These are phyloP conservation scores for Hydraecia micacea DNA, from an alignment of 2,888 invertebrate species.

Conservation along the genomic window DNA sequence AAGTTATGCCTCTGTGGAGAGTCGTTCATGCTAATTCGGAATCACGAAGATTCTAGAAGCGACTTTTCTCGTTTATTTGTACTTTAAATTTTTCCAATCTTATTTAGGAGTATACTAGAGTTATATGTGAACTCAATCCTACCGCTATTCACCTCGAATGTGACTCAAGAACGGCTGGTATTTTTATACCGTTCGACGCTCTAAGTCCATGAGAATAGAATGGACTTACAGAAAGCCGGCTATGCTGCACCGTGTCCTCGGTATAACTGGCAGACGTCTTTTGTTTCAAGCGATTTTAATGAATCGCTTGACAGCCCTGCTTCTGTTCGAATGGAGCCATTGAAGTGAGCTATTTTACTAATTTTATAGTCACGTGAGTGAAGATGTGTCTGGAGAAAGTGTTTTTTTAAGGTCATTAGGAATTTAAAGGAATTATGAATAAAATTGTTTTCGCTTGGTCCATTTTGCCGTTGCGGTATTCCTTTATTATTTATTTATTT, in stretches of 20 bases:
- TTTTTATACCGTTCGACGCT: constrained; percentile 16
- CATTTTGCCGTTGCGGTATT: not conserved
- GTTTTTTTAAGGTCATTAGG: not conserved
- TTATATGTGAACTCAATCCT: no score
- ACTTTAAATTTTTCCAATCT: not conserved
- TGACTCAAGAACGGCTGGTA: constrained; percentile 1
- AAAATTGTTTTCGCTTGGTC: not conserved
- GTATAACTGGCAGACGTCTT: not conserved
- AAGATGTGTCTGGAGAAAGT: not conserved
- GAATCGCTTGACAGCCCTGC: not conserved
- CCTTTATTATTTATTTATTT: no score
- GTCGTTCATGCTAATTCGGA: not conserved
- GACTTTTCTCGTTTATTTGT: not conserved
- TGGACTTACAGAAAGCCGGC: not conserved
- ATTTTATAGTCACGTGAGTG: not conserved
- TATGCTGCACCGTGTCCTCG: not conserved
- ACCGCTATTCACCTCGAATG: not conserved
- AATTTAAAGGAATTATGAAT: not conserved
- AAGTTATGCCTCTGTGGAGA: not conserved
- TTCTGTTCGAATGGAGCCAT: not conserved
- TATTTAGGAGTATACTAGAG: not conserved
- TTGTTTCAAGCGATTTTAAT: constrained; percentile 15
- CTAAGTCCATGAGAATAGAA: not conserved
- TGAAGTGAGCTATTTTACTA: not conserved
- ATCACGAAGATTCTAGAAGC: not conserved